Evolutionary conservation across 1,140 invertebrate species (phyloP).

Genomic region (Propsilocerus akamusi): DNA sequence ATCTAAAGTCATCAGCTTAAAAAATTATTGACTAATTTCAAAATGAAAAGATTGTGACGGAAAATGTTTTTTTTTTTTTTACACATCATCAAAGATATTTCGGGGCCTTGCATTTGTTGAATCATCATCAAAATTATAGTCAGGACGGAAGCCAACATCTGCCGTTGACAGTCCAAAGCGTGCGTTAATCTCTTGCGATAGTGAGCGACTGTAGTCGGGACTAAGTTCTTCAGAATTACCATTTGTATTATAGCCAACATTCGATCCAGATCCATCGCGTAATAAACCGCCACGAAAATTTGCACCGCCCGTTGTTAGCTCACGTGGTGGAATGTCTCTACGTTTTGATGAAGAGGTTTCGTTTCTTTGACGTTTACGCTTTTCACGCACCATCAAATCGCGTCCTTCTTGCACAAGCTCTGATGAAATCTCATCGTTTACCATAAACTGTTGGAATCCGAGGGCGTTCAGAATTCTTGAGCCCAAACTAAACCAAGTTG

Average conservation of each 20-base stretch:
- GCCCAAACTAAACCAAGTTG: conserved; percentile 91
- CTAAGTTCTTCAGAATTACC: conserved; percentile 19
- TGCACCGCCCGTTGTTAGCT: conserved; percentile 26
- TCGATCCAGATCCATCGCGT: conserved; percentile 25
- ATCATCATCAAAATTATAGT: background rate
- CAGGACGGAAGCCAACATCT: conserved; percentile 17
- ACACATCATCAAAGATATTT: background rate
- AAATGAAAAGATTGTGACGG: conserved; percentile 7
- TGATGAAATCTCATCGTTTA: conserved; percentile 79
- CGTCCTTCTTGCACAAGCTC: conserved; percentile 87
- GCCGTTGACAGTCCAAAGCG: conserved; percentile 38
- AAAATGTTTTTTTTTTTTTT: background rate
- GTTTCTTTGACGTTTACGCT: conserved; percentile 55
- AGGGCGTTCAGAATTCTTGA: conserved; percentile 69
- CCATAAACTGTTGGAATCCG: conserved; percentile 91
- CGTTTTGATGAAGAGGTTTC: conserved; percentile 56
- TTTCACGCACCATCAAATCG: conserved; percentile 76
- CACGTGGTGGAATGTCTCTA: conserved; percentile 38
- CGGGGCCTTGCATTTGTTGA: background rate
- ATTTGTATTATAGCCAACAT: conserved; percentile 29
- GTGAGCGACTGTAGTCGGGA: conserved; percentile 18
- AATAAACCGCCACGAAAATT: conserved; percentile 30
- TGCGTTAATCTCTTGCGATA: conserved; percentile 36
- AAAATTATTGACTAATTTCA: background rate
- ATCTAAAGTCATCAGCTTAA: background rate